Percentiles rank a stretch among this genome's conserved stretches.
Evolutionary conservation across 2,797 vertebrate species (phyloP).

Genomic region (Tragelaphus oryx): DNA sequence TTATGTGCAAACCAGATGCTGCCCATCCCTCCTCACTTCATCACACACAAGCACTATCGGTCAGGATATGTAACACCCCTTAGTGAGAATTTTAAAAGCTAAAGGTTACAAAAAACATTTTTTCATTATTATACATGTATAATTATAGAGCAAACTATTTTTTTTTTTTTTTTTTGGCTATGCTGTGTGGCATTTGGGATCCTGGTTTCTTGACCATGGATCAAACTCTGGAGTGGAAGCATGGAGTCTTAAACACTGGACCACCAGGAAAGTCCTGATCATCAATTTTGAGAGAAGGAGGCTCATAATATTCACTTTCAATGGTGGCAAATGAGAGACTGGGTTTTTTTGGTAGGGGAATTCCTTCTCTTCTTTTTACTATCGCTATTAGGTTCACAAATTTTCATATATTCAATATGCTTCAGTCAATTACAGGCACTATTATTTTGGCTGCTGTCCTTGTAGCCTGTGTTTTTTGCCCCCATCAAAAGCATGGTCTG

Average conservation of each 20-base stretch:
- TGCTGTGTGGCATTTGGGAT: neutral
- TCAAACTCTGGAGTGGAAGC: neutral
- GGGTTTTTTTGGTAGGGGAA: neutral
- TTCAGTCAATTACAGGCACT: neutral
- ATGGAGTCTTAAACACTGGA: neutral
- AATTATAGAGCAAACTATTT: neutral
- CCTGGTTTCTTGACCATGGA: neutral
- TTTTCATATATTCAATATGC: neutral
- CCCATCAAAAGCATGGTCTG: neutral
- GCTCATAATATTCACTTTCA: neutral
- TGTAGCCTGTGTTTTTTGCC: neutral
- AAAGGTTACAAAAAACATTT: neutral
- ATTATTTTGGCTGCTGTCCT: neutral
- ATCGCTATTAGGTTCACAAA: neutral
- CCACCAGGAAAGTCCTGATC: neutral
- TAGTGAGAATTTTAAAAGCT: slow-evolving; percentile 25
- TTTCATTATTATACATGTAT: neutral
- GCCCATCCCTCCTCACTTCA: neutral
- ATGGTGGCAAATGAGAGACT: neutral
- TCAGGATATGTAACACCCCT: slow-evolving; percentile 8
- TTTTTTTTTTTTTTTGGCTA: neutral
- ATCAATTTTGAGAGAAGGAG: neutral
- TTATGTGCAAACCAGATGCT: neutral
- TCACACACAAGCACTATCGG: neutral
- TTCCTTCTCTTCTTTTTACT: neutral